Conservation (phyloP, 2,888 invertebrate genomes). For the Philopedon plagiatum region DNA sequence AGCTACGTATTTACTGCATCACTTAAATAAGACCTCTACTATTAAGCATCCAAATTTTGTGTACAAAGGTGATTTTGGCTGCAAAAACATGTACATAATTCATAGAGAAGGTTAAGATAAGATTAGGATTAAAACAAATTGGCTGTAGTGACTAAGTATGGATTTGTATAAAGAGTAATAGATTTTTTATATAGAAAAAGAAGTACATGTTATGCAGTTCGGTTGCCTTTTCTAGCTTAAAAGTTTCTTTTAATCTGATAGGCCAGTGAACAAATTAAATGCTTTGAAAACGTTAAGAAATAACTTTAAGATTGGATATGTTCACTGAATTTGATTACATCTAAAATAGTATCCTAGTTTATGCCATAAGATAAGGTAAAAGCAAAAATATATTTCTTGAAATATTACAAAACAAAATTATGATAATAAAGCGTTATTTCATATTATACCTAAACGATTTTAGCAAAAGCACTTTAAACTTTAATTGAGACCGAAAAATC, state of each 20-base stretch:
- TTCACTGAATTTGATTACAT: no score
- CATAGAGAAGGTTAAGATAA: conserved; percentile 7
- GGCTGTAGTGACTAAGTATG: conserved; percentile 21
- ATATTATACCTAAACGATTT: no score
- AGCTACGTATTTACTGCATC: conserved; percentile 27
- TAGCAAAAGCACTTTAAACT: no score
- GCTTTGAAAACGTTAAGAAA: background rate
- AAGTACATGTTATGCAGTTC: conserved; percentile 44
- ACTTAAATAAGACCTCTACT: conserved; percentile 14
- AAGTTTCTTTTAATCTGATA: background rate
- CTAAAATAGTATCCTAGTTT: no score
- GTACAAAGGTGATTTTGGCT: conserved; percentile 33
- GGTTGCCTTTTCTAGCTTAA: conserved; percentile 22
- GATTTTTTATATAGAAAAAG: conserved; percentile 29
- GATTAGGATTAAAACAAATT: conserved; percentile 15
- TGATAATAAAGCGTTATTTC: no score
- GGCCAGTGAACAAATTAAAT: background rate
- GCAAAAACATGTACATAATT: conserved; percentile 40
- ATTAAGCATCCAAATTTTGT: conserved; percentile 11
- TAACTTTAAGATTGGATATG: background rate
- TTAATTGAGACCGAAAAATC: no score
- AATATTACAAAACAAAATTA: no score
- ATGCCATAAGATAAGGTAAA: no score
- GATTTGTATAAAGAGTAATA: conserved; percentile 36
- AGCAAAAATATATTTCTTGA: no score